Base-by-base conservation (phyloP, 2,888 invertebrate genomes). In the Sphecodes monilicornis region DNA sequence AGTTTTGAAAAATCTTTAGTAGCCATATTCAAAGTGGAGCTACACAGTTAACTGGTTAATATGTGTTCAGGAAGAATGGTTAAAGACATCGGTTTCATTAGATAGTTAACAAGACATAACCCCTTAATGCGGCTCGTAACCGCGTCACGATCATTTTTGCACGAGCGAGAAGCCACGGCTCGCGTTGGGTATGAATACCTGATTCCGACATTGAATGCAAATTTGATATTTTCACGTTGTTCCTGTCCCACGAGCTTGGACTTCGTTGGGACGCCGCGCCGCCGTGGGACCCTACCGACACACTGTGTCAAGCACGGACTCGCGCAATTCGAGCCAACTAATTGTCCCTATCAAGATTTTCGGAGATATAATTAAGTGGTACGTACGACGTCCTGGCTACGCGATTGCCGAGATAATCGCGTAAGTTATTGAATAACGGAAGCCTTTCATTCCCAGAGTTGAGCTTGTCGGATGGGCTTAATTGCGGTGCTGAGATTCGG, bases 191-290 rank as follows among this genome's bases (percentile, higher is more conserved):
- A 79, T 70, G 74, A 86, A 76, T 72, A 82, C 64, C 60, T 76
- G 57, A 76, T 79, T 64, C 54, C 68, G 60, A 86, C 86, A 90
- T 90, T 90, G 71, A 90, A 90, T 89, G 90, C 85, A 90, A 90
- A 90, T 90, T 82, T 76, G 39, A 86, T 90, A 86, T 86, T 90
- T 90, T 90, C 79, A 82, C 78, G 73, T 79, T 22, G 88, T 88
- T 88, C 88, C 83, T 66, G 83, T 89, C 90, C 84, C 86, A 90
- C 88, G 86, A 72, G 71, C 82, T 76, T 43, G 46, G 60, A 22
- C 68, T 80, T 64, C 69, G 57, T 50, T 46, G 66, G 36, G 16
- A 32, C 66, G 66, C 60, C 11, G 41, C 66, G 66, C 60, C 11
- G 41, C n/a, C 83, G 83, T 83, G 88, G 66, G 85, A 88, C 79